These are phyloP conservation scores for Vimba vimba DNA, from an alignment of 2,113 vertebrate species.

Conservation along the genomic window DNA sequence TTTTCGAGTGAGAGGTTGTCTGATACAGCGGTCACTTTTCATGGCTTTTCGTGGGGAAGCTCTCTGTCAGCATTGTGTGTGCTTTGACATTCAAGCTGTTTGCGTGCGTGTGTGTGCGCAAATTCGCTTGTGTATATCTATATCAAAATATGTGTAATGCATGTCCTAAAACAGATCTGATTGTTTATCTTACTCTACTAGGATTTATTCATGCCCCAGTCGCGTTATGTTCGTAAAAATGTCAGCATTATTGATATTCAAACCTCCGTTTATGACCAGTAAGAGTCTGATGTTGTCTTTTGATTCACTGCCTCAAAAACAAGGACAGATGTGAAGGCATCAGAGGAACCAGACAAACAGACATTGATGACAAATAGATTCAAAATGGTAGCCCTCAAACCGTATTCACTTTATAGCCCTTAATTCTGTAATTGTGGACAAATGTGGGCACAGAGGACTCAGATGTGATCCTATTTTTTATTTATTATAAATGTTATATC, in stretches of 20 bases:
- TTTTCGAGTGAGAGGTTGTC: background rate
- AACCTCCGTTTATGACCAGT: background rate
- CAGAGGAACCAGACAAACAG: background rate
- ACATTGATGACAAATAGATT: background rate
- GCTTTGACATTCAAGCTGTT: slow-evolving; percentile 5
- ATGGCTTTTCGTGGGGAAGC: background rate
- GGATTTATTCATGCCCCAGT: background rate
- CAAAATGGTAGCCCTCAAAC: no score
- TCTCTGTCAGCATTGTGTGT: slow-evolving; percentile 5
- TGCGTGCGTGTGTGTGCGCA: background rate
- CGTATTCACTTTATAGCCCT: no score
- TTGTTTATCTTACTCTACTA: background rate
- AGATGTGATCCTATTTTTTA: no score
- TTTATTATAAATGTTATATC: no score
- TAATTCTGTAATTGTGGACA: no score
- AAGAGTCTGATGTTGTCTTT: background rate
- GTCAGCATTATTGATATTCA: background rate
- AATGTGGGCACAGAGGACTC: no score
- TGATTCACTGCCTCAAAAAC: background rate
- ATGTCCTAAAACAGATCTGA: background rate
- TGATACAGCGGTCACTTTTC: slow-evolving; percentile 27
- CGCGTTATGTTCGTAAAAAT: background rate
- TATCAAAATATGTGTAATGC: background rate
- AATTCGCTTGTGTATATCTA: background rate
- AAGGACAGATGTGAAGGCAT: background rate